These are phyloP conservation scores for Lethrus apterus DNA, from an alignment of 1,140 invertebrate species.

Conservation along the genomic window DNA sequence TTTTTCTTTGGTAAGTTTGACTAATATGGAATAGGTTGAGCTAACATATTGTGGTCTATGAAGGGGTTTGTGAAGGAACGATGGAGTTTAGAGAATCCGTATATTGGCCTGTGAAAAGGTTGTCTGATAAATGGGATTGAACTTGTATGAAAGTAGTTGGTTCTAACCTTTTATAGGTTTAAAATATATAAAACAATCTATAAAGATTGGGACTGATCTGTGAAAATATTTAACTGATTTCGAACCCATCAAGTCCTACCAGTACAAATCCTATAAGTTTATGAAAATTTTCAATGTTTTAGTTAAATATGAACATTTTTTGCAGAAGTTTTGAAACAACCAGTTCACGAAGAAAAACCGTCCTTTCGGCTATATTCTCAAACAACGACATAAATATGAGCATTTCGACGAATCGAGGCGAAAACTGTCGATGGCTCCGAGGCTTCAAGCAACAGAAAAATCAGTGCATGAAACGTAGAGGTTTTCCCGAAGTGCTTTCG, in stretches of 20 bases:
- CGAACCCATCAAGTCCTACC: neutral
- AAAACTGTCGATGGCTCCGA: conserved; percentile 53
- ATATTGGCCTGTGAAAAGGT: too few relatives aligned
- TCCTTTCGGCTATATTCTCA: conserved; percentile 14
- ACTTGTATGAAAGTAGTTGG: too few relatives aligned
- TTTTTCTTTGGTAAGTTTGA: too few relatives aligned
- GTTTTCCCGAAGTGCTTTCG: conserved; percentile 44
- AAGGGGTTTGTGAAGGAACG: too few relatives aligned
- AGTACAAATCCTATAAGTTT: neutral
- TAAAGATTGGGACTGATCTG: neutral
- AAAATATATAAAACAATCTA: neutral
- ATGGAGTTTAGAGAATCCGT: too few relatives aligned
- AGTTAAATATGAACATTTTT: too few relatives aligned
- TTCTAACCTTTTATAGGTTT: neutral
- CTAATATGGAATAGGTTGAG: too few relatives aligned
- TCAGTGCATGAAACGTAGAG: conserved; percentile 47
- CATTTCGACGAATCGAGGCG: conserved; percentile 10
- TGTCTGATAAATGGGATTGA: too few relatives aligned
- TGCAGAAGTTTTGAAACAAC: neutral
- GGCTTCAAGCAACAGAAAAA: conserved; percentile 56
- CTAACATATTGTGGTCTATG: too few relatives aligned
- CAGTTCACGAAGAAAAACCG: neutral
- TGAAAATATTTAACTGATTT: neutral
- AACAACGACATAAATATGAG: conserved; percentile 7
- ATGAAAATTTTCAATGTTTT: neutral